Percentiles rank a stretch among this genome's conserved stretches.
These are phyloP conservation scores for Buteo buteo DNA, from an alignment of 2,113 vertebrate species.

Conservation along the genomic window DNA sequence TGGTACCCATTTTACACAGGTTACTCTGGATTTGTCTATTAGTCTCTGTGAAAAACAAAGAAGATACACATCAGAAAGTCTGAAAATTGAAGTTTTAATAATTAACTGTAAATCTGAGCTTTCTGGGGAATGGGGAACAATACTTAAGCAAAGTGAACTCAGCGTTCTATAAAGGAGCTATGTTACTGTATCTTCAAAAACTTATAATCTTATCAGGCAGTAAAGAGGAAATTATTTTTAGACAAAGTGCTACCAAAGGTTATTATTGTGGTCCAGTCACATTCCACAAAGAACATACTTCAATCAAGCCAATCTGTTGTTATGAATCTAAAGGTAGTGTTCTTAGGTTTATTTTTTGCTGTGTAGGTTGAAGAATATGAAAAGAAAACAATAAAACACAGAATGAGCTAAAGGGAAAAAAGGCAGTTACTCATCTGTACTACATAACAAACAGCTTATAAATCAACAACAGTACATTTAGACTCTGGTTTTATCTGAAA, in stretches of 20 bases:
- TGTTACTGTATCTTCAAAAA: neutral
- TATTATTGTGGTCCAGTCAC: neutral
- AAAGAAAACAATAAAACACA: neutral
- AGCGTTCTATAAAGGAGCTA: neutral
- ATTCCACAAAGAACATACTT: neutral
- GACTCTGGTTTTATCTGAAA: neutral
- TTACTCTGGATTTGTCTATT: constrained; percentile 98
- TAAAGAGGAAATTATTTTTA: neutral
- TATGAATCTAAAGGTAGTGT: neutral
- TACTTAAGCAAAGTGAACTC: neutral
- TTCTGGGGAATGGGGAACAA: neutral
- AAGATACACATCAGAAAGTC: constrained; percentile 65
- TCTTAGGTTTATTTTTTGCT: neutral
- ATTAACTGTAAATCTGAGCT: neutral
- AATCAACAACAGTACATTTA: neutral
- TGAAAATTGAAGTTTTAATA: neutral
- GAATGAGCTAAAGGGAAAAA: neutral
- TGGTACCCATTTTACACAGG: constrained; percentile 97
- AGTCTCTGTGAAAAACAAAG: constrained; percentile 89
- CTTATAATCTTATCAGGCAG: neutral
- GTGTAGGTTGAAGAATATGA: neutral
- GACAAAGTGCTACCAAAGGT: neutral
- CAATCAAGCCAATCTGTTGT: neutral
- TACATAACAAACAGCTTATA: neutral
- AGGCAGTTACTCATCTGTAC: neutral